Evolutionary conservation across 2,797 vertebrate species (phyloP).

Genomic region (Astyanax mexicanus): DNA sequence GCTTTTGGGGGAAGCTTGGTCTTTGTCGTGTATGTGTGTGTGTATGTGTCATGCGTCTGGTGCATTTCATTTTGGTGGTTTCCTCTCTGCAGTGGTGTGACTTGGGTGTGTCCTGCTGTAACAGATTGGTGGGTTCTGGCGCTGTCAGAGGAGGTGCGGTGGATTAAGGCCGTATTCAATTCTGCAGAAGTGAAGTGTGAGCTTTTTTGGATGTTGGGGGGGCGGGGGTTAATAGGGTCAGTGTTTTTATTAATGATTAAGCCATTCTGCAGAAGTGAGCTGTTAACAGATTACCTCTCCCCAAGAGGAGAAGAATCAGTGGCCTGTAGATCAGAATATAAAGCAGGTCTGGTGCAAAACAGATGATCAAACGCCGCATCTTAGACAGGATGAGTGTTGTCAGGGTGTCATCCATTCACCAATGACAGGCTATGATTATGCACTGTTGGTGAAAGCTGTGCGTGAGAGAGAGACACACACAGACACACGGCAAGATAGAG

Average conservation of each 20-base stretch:
- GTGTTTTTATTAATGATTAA: constrained; percentile 24
- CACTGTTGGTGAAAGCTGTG: constrained; percentile 28
- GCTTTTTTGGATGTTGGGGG: constrained; percentile 14
- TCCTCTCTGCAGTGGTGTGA: not conserved
- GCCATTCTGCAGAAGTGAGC: not conserved
- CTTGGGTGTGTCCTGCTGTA: not conserved
- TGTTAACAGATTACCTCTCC: constrained; percentile 11
- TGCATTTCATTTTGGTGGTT: not conserved
- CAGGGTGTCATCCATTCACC: constrained; percentile 25
- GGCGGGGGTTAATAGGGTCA: constrained; percentile 9
- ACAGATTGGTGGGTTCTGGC: not conserved
- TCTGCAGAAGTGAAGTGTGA: not conserved
- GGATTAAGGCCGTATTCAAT: constrained; percentile 2
- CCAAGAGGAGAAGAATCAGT: not conserved
- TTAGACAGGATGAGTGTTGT: constrained; percentile 24
- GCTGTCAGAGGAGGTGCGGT: constrained; percentile 2
- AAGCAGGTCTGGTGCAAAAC: constrained; percentile 22
- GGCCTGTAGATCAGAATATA: constrained; percentile 2
- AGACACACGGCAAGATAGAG: constrained; percentile 32
- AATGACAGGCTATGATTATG: constrained; percentile 37
- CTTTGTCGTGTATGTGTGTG: not conserved
- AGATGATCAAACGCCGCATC: constrained; percentile 25
- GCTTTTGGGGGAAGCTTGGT: not conserved
- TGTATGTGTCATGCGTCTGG: not conserved
- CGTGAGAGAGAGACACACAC: constrained; percentile 13